phyloP scores from a whole-genome alignment of 2,888 invertebrate species.

The Drosophila silvestris region DNA sequence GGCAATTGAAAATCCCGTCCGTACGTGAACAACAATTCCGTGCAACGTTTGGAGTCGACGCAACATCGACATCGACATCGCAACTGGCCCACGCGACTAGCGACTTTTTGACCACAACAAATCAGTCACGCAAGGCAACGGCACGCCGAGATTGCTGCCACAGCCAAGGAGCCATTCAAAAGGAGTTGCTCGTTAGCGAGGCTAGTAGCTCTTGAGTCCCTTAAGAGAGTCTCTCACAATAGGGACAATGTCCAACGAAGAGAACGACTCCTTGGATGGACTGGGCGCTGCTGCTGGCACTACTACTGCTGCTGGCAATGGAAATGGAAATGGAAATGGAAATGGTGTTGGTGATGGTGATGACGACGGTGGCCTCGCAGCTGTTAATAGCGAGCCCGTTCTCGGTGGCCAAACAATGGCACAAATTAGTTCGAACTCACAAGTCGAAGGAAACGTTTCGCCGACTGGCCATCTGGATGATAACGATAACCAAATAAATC shows the following conservation, averaged over 20 bases:
- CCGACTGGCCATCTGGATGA: slow-evolving; percentile 72
- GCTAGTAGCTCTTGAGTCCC: slow-evolving; percentile 1
- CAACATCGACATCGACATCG: slow-evolving; percentile 37
- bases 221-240: slow-evolving; percentile 51
- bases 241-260: slow-evolving; percentile 71
- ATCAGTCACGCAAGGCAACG: slow-evolving; percentile 67
- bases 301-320: slow-evolving; percentile 27
- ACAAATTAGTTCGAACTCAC: slow-evolving; percentile 84
- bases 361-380: slow-evolving; percentile 59
- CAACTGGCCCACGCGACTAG: slow-evolving; percentile 48
- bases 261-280: slow-evolving; percentile 68
- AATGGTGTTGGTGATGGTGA: slow-evolving; percentile 37
- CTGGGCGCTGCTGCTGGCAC: slow-evolving; percentile 45
- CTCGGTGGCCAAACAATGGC: slow-evolving; percentile 82
- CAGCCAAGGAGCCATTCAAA: slow-evolving; percentile 9
- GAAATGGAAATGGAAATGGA: not conserved
- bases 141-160: slow-evolving; percentile 39
- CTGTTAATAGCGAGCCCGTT: slow-evolving; percentile 74
- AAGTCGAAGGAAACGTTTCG: slow-evolving; percentile 82
- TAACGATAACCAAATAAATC: slow-evolving; percentile 74
- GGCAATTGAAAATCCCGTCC: slow-evolving; percentile 1
- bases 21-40: not conserved
- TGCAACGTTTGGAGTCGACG: slow-evolving; percentile 59
- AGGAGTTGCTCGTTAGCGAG: slow-evolving; percentile 14
- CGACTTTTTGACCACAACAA: slow-evolving; percentile 72